Percentiles rank a stretch among this genome's conserved stretches.
Conservation (phyloP, 1,140 invertebrate species). For the Dinothrombium tinctorium region DNA sequence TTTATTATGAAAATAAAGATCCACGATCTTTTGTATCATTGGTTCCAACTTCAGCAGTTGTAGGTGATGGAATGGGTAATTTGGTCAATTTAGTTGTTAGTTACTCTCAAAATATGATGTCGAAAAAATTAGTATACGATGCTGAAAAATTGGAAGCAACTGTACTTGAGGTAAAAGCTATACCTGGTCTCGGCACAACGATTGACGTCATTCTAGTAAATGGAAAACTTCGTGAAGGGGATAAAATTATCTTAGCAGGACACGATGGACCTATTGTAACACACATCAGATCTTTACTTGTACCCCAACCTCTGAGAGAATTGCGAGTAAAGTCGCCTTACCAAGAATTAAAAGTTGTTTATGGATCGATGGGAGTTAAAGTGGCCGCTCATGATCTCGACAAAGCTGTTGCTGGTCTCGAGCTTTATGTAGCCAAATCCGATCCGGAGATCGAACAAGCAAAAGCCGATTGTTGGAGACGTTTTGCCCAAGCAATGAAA, state of each 20-base stretch:
- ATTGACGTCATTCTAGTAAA: constrained; percentile 97
- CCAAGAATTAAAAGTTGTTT: constrained; percentile 78
- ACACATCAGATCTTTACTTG: constrained; percentile 81
- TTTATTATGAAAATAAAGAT: constrained; percentile 92
- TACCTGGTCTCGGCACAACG: constrained; percentile 88
- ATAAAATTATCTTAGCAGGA: constrained; percentile 81
- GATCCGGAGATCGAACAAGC: constrained; percentile 77
- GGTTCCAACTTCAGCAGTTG: constrained; percentile 90
- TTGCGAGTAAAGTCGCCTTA: constrained; percentile 93
- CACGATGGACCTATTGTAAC: constrained; percentile 96
- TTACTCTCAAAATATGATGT: constrained; percentile 65
- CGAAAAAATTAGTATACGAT: constrained; percentile 60
- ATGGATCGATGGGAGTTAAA: constrained; percentile 92
- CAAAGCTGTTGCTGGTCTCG: constrained; percentile 71
- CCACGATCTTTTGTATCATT: constrained; percentile 73
- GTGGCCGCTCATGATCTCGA: constrained; percentile 93
- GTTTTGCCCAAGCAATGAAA: constrained; percentile 46
- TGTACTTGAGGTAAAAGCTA: constrained; percentile 95
- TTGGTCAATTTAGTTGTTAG: constrained; percentile 76
- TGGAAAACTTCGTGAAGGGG: constrained; percentile 68
- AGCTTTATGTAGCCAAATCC: constrained; percentile 61
- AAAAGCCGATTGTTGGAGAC: constrained; percentile 23
- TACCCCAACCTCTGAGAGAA: constrained; percentile 94
- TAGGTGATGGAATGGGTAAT: constrained; percentile 90
- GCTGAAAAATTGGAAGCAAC: constrained; percentile 83